Conservation (phyloP, 2,888 invertebrate species). For the Ochropleura leucogaster region DNA sequence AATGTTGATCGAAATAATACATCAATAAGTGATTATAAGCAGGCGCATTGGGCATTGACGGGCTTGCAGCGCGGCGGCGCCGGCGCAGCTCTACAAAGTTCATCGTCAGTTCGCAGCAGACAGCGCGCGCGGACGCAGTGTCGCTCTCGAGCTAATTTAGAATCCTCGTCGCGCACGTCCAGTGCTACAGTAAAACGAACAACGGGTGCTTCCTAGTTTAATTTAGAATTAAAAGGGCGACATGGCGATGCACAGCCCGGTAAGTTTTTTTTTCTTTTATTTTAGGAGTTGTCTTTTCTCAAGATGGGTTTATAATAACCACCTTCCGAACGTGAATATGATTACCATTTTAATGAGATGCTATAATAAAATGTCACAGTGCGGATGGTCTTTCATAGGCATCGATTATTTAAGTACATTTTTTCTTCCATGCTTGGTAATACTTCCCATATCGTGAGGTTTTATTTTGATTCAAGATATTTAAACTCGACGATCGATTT, state of each 20-base stretch:
- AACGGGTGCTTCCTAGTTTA: conserved; percentile 83
- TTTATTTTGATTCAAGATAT: conserved; percentile 16
- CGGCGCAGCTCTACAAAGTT: conserved; percentile 77
- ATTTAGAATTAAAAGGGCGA: conserved; percentile 82
- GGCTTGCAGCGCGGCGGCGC: conserved; percentile 69
- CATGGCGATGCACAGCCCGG: conserved; percentile 81
- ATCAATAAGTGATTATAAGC: conserved; percentile 75
- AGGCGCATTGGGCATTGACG: conserved; percentile 76
- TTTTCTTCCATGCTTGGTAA: conserved; percentile 22
- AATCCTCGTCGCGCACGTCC: conserved; percentile 68
- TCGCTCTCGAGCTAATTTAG: conserved; percentile 60
- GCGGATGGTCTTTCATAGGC: conserved; percentile 40
- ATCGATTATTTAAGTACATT: conserved; percentile 46
- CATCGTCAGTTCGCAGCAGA: conserved; percentile 72
- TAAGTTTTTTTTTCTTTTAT: conserved; percentile 72
- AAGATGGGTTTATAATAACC: conserved; percentile 55
- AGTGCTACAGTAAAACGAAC: conserved; percentile 76
- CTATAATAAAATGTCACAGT: conserved; percentile 61
- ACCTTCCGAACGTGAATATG: conserved; percentile 46
- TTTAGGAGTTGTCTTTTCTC: conserved; percentile 27
- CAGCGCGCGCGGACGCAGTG: conserved; percentile 79
- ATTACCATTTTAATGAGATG: conserved; percentile 64
- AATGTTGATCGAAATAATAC: conserved; percentile 78
- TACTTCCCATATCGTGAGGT: not conserved
- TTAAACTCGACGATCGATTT: not conserved